Evolutionary conservation across 2,888 invertebrate genomes (phyloP), one percentile per base, ranked within the genome.

Genomic region (Agapostemon virescens): DNA sequence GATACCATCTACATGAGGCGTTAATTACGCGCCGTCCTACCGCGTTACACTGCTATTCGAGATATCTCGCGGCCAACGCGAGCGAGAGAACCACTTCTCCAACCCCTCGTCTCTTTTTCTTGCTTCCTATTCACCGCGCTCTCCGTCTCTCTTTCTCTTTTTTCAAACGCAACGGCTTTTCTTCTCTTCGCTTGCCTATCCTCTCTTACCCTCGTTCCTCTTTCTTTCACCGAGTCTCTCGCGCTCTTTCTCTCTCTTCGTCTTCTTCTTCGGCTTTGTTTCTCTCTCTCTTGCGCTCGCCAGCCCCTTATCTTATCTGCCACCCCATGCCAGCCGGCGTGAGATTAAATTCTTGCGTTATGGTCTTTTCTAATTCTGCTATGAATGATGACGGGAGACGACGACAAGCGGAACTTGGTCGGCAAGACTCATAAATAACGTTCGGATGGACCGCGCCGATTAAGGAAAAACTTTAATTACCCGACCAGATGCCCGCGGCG

Each of bases 1-100:
- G 92, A 92, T 92, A 91, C 82, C 86, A 92, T 92, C 91, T 91
- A 91, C 92, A 92, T 87, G 92, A 91, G 92, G 92, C 92, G 92
- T 92, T 92, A 92, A 92, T 92, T 92, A 92, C 92, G 91, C 87
- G 89, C 88, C 90, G 86, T 90, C 88, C 91, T 90, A 91, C 91
- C 90, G 90, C 91, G 91, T 92, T 92, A 92, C 92, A 90, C 90
- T 86, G 88, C 84, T 90, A 89, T 90, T 86, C 89, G 90, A 87
- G 90, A 88, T 89, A 90, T 90, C 87, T 80, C 79, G 33, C 13
- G 63, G 66, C 61, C 58, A 9, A 17, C 64, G 26, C 58, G 68
- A 73, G 71, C 52, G 69, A 79, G 58, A 67, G 66, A 40, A 61
- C 17, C 40, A 45, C 13, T 20, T 40, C 7, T 49, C 69, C 58